A percentile compares a stretch with the other conserved stretches of the same genome.
These are phyloP conservation scores for Acromyrmex charruanus DNA, from an alignment of 1,140 invertebrate genomes.

Conservation along the genomic window DNA sequence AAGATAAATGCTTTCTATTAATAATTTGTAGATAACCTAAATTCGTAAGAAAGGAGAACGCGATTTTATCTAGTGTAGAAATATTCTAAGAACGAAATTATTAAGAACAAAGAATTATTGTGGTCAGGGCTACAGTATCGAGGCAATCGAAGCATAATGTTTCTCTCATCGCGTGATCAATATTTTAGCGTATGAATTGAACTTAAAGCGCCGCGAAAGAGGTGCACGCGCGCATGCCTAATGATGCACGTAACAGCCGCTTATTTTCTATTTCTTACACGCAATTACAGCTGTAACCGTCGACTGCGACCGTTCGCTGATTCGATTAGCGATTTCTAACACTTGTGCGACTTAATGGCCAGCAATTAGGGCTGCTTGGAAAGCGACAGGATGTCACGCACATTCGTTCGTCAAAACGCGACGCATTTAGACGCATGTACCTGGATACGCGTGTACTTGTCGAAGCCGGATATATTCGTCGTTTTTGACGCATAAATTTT, in stretches of 20 bases:
- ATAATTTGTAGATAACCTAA: neutral
- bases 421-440: conserved; percentile 59
- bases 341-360: conserved; percentile 60
- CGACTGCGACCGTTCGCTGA: conserved; percentile 50
- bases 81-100: neutral
- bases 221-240: conserved; percentile 55
- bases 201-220: conserved; percentile 18
- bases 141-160: neutral
- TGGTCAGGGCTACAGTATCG: neutral
- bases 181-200: conserved; percentile 40
- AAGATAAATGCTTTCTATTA: neutral
- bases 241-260: conserved; percentile 61
- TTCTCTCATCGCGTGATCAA: conserved; percentile 34
- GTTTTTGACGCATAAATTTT: conserved; percentile 30
- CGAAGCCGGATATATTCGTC: neutral
- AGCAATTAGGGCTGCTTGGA: conserved; percentile 57
- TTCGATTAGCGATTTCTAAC: conserved; percentile 64
- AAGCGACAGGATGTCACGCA: conserved; percentile 58
- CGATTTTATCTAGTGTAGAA: neutral
- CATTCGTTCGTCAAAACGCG: conserved; percentile 58
- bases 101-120: neutral
- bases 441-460: neutral
- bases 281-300: conserved; percentile 63
- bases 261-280: conserved; percentile 65
- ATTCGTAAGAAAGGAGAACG: neutral